These are phyloP conservation scores for Athalia circularis DNA, from an alignment of 2,888 invertebrate genomes.

Conservation along the genomic window DNA sequence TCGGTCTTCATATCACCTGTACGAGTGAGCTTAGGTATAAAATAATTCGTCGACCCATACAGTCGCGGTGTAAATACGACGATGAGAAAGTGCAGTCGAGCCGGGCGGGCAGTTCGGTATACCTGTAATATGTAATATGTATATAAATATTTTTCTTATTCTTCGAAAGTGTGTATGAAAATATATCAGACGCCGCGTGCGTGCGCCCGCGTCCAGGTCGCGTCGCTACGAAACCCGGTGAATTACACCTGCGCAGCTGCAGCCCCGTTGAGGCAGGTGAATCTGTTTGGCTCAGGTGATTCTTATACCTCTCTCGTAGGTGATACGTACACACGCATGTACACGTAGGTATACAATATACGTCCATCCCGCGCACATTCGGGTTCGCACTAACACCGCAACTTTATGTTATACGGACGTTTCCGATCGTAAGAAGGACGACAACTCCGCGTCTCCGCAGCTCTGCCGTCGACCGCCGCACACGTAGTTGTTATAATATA, in stretches of 20 bases:
- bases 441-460: neutral
- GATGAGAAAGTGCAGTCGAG: no score
- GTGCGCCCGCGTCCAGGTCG: constrained; percentile 56
- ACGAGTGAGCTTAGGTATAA: no score
- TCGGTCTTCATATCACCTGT: no score
- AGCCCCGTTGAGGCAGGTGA: constrained; percentile 66
- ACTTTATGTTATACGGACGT: constrained; percentile 13
- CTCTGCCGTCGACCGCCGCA: neutral
- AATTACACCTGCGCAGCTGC: constrained; percentile 73
- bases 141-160: no score
- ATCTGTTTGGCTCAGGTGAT: constrained; percentile 70
- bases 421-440: neutral
- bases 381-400: constrained; percentile 2
- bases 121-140: no score
- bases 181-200: neutral
- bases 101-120: no score
- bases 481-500: neutral
- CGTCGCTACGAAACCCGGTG: constrained; percentile 63
- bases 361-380: constrained; percentile 18
- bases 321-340: constrained; percentile 55
- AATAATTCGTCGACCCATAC: no score
- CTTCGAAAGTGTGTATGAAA: no score
- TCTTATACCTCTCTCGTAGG: constrained; percentile 25
- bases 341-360: constrained; percentile 49
- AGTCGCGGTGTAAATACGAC: no score